Evolutionary conservation across 2,797 vertebrate genomes (phyloP), one percentile per base, ranked within the genome.

Genomic region (Hafferia zeledoni): DNA sequence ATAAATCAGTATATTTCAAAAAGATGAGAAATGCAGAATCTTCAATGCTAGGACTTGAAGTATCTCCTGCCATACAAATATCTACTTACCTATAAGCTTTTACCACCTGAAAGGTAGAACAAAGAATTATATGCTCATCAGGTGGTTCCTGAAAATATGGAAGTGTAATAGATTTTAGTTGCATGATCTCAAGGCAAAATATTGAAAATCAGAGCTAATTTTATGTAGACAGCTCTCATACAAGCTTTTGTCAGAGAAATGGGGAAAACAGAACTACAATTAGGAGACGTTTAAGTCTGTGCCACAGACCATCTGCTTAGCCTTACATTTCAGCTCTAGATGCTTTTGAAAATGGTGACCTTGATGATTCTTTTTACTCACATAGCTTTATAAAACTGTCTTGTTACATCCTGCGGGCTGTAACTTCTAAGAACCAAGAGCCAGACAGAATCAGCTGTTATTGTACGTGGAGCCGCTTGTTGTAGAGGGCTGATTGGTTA

Each of bases 371-470:
- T 81, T 94, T 92, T 77, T 85, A 83, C 64, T 70, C 4, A 3
- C 25, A 41, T 31, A 76, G 78, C 37, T 79, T 93, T 95, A 86
- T 86, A 79, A 78, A 94, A 85, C 41, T 64, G 78, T 89, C 87
- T 91, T 87, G 68, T 87, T 95, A 87, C 17, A 74, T 87, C 84
- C 94, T 92, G 59, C 3, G 0, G 81, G 78, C 53, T 79, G 60
- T 70, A 85, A 74, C 89, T 94, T 82, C 78, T 53, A 56, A 77
- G 64, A 94, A 80, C 43, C 0, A 3, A 70, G 52, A 92, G 71
- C 71, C 68, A 93, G 93, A 13, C 71, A 87, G 89, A 92, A 94
- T 93, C 84, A 93, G 75, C 78, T 94, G 87, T 95, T 94, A 90
- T 67, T 94, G 67, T 96, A 92, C 1, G 5, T 82, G 70, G 35